Conservation (phyloP, 2,797 vertebrate species). For the Ctenochaetus hawaiiensis region DNA sequence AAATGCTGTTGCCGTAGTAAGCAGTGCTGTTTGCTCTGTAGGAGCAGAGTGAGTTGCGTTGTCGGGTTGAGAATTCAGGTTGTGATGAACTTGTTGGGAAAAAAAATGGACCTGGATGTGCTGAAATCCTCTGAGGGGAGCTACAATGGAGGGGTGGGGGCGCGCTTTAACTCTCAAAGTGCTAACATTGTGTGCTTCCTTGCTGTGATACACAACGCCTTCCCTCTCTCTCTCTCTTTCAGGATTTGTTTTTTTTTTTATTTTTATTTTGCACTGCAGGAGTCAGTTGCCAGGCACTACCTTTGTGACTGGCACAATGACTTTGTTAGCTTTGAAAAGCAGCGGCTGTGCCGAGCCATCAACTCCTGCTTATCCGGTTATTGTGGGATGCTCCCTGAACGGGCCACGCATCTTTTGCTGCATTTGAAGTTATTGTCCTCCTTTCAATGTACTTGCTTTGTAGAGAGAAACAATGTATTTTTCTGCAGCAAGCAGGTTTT, state of each 20-base stretch:
- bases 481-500: constrained; percentile 21
- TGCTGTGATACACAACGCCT: constrained; percentile 44
- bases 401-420: background rate
- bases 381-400: constrained; percentile 9
- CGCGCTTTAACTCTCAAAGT: constrained; percentile 64
- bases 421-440: constrained; percentile 30
- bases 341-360: constrained; percentile 28
- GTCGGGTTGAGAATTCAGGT: constrained; percentile 23
- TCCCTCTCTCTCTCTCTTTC: constrained; percentile 24
- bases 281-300: constrained; percentile 50
- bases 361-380: constrained; percentile 33
- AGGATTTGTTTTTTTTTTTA: constrained; percentile 19
- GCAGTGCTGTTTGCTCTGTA: constrained; percentile 27
- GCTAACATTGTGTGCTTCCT: constrained; percentile 51
- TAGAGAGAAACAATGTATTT: constrained; percentile 3
- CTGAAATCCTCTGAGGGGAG: constrained; percentile 39
- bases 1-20: constrained; percentile 34
- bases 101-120: constrained; percentile 33
- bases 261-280: constrained; percentile 26
- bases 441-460: constrained; percentile 17
- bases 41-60: constrained; percentile 11
- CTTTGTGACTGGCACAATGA: constrained; percentile 64
- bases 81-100: constrained; percentile 39
- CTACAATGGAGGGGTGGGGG: constrained; percentile 40
- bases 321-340: constrained; percentile 48